Conservation (phyloP, 2,113 vertebrate genomes). For the Ictidomys tridecemlineatus region DNA sequence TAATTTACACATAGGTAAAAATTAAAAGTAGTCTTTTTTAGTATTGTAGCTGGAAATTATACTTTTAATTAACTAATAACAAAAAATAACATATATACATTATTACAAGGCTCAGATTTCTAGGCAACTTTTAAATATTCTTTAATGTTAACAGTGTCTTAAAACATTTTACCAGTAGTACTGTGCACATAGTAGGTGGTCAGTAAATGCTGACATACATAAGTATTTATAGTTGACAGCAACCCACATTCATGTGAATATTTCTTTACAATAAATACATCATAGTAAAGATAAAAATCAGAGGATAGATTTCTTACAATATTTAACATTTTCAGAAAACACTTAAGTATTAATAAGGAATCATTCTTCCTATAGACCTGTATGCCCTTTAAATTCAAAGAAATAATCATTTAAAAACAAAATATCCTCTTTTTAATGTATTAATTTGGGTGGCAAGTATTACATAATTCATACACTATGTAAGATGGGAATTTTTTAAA, state of each 20-base stretch:
- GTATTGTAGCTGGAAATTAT: conserved; percentile 66
- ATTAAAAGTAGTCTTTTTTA: conserved; percentile 72
- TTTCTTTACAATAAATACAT: conserved; percentile 71
- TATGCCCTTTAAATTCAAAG: conserved; percentile 54
- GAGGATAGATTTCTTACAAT: conserved; percentile 39
- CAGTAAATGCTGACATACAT: conserved; percentile 63
- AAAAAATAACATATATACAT: conserved; percentile 66
- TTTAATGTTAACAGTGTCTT: conserved; percentile 60
- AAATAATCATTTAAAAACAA: conserved; percentile 19
- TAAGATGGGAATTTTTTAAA: neutral
- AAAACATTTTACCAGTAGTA: conserved; percentile 58
- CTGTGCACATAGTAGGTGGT: conserved; percentile 73
- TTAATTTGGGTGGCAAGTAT: conserved; percentile 31
- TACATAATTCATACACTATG: conserved; percentile 28
- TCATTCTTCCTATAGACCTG: conserved; percentile 56
- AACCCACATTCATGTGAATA: neutral
- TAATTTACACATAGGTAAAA: conserved; percentile 32
- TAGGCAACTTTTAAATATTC: conserved; percentile 60
- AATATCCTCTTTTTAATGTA: neutral
- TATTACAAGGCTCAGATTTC: conserved; percentile 72
- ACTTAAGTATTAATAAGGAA: conserved; percentile 41
- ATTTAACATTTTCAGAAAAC: conserved; percentile 62
- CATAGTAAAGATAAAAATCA: neutral
- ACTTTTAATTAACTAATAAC: conserved; percentile 65
- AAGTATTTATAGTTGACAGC: conserved; percentile 55